A percentile compares a stretch with the other conserved stretches of the same genome.
phyloP scores from a whole-genome alignment of 1,140 invertebrate species.

The Plectrocnemia conspersa region DNA sequence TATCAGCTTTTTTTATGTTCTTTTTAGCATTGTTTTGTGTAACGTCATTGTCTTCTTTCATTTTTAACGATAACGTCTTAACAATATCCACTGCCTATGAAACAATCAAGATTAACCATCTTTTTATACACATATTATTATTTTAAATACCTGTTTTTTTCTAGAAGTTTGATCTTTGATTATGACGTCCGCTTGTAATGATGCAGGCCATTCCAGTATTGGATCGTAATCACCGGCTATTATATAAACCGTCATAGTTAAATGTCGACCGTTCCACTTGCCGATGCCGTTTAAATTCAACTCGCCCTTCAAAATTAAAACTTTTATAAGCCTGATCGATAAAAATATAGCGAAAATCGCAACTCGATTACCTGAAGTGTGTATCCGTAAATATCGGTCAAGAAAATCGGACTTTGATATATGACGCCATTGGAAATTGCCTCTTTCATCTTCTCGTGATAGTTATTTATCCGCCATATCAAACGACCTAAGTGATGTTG shows the following conservation, averaged over 20 bases:
- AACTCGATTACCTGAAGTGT: constrained; percentile 58
- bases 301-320: constrained; percentile 51
- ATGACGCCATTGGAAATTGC: constrained; percentile 59
- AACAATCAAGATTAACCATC: constrained; percentile 7
- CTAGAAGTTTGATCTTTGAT: constrained; percentile 58
- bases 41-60: constrained; percentile 19
- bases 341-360: too few relatives aligned
- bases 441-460: constrained; percentile 58
- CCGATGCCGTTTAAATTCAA: constrained; percentile 65
- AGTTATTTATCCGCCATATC: constrained; percentile 65
- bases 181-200: constrained; percentile 56
- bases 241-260: constrained; percentile 61
- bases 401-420: constrained; percentile 61
- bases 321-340: not conserved
- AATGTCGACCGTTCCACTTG: constrained; percentile 65
- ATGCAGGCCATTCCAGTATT: constrained; percentile 64
- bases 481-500: constrained; percentile 59
- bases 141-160: constrained; percentile 39
- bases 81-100: constrained; percentile 51
- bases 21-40: not conserved
- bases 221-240: constrained; percentile 65
- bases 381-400: constrained; percentile 65
- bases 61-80: constrained; percentile 44
- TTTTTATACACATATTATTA: not conserved
- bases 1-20: too few relatives aligned